A percentile compares a stretch with the other conserved stretches of the same genome.
Evolutionary conservation across 2,888 invertebrate species (phyloP).

Genomic region (Cosmorhoe ocellata): DNA sequence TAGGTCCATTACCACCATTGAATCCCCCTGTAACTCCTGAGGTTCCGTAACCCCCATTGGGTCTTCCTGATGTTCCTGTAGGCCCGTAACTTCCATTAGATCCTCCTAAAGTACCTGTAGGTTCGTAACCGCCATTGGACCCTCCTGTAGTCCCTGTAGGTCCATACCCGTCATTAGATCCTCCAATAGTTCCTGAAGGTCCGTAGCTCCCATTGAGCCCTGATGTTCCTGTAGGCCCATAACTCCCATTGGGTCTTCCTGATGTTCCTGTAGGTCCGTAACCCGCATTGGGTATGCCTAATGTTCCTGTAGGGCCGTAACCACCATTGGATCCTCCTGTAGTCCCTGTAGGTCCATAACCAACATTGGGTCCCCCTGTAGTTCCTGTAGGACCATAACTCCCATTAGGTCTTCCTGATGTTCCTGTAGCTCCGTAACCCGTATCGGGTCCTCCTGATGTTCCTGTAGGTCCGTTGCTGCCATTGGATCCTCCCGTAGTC

Average conservation of each 20-base stretch:
- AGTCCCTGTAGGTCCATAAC: too few species aligned
- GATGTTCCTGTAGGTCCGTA: not conserved
- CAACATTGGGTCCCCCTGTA: too few species aligned
- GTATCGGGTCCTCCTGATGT: too few species aligned
- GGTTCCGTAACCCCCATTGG: slow-evolving; percentile 17
- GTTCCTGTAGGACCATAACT: too few species aligned
- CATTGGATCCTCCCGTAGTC: too few species aligned
- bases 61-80: not conserved
- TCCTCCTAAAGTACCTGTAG: slow-evolving; percentile 2
- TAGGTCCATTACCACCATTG: slow-evolving; percentile 1
- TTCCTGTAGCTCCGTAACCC: too few species aligned
- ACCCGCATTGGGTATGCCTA: not conserved
- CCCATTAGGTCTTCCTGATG: too few species aligned
- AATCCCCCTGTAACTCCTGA: slow-evolving; percentile 3
- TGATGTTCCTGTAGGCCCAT: slow-evolving; percentile 7
- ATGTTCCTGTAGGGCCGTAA: not conserved
- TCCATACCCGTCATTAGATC: slow-evolving; percentile 1
- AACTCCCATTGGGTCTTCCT: slow-evolving; percentile 4
- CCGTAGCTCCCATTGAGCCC: slow-evolving; percentile 11
- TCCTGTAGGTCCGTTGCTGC: too few species aligned
- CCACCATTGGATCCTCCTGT: not conserved
- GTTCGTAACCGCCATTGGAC: not conserved
- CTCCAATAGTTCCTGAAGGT: not conserved
- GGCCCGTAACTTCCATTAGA: slow-evolving; percentile 3
- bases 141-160: not conserved